Evolutionary conservation across 2,888 invertebrate species (phyloP).

Genomic region (Ommatoiulus sabulosus): DNA sequence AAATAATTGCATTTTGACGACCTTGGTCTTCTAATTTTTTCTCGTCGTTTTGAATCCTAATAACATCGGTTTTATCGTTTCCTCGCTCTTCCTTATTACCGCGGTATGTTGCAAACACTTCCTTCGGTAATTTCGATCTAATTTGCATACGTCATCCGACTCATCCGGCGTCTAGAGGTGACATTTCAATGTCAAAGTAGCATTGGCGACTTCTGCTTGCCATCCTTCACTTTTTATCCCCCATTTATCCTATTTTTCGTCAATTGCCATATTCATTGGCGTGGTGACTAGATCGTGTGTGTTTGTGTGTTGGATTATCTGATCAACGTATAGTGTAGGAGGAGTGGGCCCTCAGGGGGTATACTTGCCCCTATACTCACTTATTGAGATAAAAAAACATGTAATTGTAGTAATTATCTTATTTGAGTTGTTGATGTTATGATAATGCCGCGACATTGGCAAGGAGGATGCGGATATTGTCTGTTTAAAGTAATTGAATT

Average conservation of each 20-base stretch:
- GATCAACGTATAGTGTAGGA: background rate
- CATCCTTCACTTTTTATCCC: too few species aligned
- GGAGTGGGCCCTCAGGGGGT: background rate
- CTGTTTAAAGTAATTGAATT: background rate
- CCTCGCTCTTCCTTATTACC: background rate
- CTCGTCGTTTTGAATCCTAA: background rate
- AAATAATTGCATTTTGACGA: background rate
- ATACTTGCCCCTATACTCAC: background rate
- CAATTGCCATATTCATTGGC: too few species aligned
- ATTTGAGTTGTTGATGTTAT: background rate
- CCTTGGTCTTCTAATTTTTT: background rate
- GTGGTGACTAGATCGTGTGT: too few species aligned
- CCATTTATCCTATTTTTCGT: too few species aligned
- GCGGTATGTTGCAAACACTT: background rate
- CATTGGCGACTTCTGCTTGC: too few species aligned
- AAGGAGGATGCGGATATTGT: background rate
- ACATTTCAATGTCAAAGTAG: background rate
- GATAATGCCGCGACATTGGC: background rate
- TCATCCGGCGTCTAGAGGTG: background rate
- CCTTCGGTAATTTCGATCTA: background rate
- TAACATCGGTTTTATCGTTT: background rate
- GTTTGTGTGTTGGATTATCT: too few species aligned
- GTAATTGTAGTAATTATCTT: background rate
- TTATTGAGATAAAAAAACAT: background rate
- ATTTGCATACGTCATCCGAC: background rate